Evolutionary conservation across 1,140 invertebrate genomes (phyloP), one percentile per base, ranked within the genome.

Genomic region (Phenacoccus solenopsis): DNA sequence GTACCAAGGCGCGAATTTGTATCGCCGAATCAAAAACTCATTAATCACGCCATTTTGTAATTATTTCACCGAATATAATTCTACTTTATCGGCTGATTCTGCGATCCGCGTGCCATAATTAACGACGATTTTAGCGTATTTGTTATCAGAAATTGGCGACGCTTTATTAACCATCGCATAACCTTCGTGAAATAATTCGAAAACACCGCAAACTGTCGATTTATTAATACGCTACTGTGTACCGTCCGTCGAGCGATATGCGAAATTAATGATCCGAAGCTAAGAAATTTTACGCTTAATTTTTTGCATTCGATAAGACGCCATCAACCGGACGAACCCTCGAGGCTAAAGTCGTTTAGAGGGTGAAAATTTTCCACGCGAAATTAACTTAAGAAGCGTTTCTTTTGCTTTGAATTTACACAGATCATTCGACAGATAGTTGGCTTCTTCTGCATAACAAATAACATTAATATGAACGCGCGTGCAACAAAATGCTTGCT

Each of bases 11-110:
- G 30, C 4, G 3, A 16, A 49, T 49, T 49, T n/a, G 16, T 49
- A 49, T 49, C 16, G 38, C 5, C n/a, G 20, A 49, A 49, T 49
- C 38, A 49, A 49, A 49, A 49, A 49, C 38, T 16, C 38, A 49
- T 49, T 49, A 49, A 49, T 49, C 38, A 49, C 13, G 3, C 16
- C 5, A n/a, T 49, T 49, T 49, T 49, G 12, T 49, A 49, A 49
- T 49, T 49, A 49, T 49, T 49, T 49, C 38, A 49, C 38, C 38
- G 38, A 49, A 49, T 49, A n/a, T 49, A 49, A 49, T 49, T 49
- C 38, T n/a, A 49, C 38, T 49, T 49, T 49, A 49, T 49, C 38
- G 20, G 38, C 38, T 49, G 38, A 49, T 49, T 49, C 20, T 49
- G 38, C 38, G 12, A 49, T 49, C 38, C 20, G 12, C 20, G 13